Percentiles rank a stretch among this genome's conserved stretches.
Evolutionary conservation across 2,113 vertebrate genomes (phyloP).

Genomic region (Serinus canaria): DNA sequence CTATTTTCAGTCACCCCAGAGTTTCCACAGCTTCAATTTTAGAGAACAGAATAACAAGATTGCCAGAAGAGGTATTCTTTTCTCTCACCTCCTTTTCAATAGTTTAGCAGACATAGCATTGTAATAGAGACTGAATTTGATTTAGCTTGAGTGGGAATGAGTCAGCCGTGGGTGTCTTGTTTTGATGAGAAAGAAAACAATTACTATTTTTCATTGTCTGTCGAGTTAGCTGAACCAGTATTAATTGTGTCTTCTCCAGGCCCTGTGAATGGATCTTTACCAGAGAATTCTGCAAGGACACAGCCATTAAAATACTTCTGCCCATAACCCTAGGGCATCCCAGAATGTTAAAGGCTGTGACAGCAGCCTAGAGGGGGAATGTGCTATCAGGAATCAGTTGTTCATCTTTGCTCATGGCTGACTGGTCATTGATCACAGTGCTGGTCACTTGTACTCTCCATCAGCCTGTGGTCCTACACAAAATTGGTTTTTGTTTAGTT

Average conservation of each 20-base stretch:
- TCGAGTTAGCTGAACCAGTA: not conserved
- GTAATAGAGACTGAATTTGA: not conserved
- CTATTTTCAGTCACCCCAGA: not conserved
- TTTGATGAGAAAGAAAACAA: not conserved
- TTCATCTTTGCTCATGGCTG: not conserved
- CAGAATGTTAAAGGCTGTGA: not conserved
- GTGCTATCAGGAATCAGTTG: not conserved
- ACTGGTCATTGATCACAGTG: not conserved
- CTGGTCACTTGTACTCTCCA: not conserved
- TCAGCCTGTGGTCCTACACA: not conserved
- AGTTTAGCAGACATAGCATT: not conserved
- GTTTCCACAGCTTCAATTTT: not conserved
- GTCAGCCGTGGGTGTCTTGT: not conserved
- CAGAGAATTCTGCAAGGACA: not conserved
- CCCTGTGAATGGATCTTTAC: not conserved
- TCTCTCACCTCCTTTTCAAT: not conserved
- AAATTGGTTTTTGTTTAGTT: not conserved
- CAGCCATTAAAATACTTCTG: not conserved
- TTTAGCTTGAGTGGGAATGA: not conserved
- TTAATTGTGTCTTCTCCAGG: not conserved
- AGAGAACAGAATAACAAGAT: not conserved
- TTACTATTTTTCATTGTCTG: not conserved
- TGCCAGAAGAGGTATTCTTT: not conserved
- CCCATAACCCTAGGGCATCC: not conserved
- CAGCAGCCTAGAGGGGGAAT: conserved; percentile 12